Evolutionary conservation across 2,113 vertebrate species (phyloP), one percentile per base, ranked within the genome.

Genomic region (Callopanchax toddi): DNA sequence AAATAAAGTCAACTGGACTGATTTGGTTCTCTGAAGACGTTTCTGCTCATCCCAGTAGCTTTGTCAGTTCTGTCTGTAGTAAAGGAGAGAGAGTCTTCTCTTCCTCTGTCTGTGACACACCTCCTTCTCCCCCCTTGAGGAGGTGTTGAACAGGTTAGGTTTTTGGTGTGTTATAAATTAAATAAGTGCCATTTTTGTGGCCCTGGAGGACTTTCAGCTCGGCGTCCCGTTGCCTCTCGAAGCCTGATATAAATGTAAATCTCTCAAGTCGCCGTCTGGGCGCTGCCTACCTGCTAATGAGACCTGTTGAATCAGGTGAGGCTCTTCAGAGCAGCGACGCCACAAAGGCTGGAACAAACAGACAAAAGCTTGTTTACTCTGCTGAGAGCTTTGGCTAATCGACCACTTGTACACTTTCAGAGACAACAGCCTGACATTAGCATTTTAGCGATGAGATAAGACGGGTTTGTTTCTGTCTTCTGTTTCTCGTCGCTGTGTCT

Each of bases 321-420:
- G 53, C 63, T 70, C 77, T 62, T 77, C 64, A 56, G 48, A 32
- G 29, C 29, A 32, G 29, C 29, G 6, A 32, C 29, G 6, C 29
- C 65, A 79, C 71, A 80, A 79, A 81, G 66, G 75, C 53, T 18
- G 52, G 21, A 34, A 39, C 53, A 45, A 80, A 48, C 50, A 54
- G 50, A 37, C 74, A 85, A 81, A 80, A 81, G 81, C 71, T 11
- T 78, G 82, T 84, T 82, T 84, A 72, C 72, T 69, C 79, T 60
- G 78, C 67, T n/a, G 62, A 85, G 76, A 48, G 62, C 49, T 21
- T 56, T 79, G 78, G 78, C 87, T 79, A 84, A 84, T 86, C 74
- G 83, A 63, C 72, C 77, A 79, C 75, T 81, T 72, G 61, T 67
- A 63, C 72, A 72, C 53, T 70, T 65, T 81, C 77, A 71, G 42